Percentiles rank a stretch among this genome's conserved stretches.
phyloP scores from a whole-genome alignment of 1,140 invertebrate species.

The Lepidurus arcticus region DNA sequence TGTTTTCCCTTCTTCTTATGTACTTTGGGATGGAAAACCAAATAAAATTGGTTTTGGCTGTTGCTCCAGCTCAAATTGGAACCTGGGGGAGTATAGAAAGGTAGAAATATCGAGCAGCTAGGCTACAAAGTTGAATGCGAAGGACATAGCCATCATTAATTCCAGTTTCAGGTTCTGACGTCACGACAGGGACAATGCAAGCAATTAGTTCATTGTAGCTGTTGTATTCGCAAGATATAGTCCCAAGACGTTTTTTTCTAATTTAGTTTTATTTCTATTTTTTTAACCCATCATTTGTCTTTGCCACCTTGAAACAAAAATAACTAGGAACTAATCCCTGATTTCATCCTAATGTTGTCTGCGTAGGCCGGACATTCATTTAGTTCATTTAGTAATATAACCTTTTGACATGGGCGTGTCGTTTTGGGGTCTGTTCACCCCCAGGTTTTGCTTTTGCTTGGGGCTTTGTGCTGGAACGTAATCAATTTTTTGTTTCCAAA shows the following conservation, averaged over 20 bases:
- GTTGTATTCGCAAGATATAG: neutral
- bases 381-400: neutral
- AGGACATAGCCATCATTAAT: slow-evolving; percentile 10
- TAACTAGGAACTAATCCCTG: neutral
- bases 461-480: neutral
- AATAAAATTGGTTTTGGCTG: neutral
- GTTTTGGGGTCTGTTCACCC: neutral
- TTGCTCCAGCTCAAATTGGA: neutral
- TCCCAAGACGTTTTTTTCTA: neutral
- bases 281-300: neutral
- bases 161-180: neutral
- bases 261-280: neutral
- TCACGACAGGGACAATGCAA: neutral
- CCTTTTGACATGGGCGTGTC: neutral
- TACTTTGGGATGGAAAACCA: neutral
- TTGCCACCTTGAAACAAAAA: neutral
- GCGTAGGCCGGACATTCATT: neutral
- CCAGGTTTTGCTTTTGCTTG: neutral
- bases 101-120: neutral
- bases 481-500: neutral
- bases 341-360: neutral
- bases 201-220: slow-evolving; percentile 2
- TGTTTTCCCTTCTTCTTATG: neutral
- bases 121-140: neutral
- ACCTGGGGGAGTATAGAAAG: neutral